Percentiles rank a stretch among this genome's conserved stretches.
These are phyloP conservation scores for Gasterosteus nipponicus DNA, from an alignment of 2,113 vertebrate genomes.

Conservation along the genomic window DNA sequence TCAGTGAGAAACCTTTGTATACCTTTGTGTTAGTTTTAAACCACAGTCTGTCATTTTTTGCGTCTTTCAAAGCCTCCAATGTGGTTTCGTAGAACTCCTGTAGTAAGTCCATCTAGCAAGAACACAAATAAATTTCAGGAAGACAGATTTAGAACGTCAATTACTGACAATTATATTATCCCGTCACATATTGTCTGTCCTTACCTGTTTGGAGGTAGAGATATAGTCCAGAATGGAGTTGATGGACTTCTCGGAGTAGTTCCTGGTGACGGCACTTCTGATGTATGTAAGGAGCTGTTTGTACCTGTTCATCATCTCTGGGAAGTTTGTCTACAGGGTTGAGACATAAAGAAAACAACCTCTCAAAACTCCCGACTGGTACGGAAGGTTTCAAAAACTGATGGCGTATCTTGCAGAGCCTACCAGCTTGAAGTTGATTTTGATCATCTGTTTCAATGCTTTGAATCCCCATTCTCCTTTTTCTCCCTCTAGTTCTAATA, in stretches of 20 bases:
- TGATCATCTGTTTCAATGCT: constrained; percentile 99
- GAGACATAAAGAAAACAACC: not conserved
- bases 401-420: constrained; percentile 13
- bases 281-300: constrained; percentile 99
- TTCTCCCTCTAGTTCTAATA: constrained; percentile 98
- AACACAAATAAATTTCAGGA: constrained; percentile 51
- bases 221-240: constrained; percentile 99
- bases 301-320: constrained; percentile 99
- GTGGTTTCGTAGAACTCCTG: constrained; percentile 99
- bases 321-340: constrained; percentile 91
- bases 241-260: constrained; percentile 99
- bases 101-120: constrained; percentile 94
- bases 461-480: constrained; percentile 99
- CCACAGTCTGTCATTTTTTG: constrained; percentile 98
- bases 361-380: not conserved
- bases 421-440: constrained; percentile 99
- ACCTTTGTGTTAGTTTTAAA: constrained; percentile 99
- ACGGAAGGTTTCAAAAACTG: not conserved
- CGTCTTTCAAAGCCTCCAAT: constrained; percentile 96
- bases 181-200: constrained; percentile 26
- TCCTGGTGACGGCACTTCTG: constrained; percentile 96
- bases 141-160: constrained; percentile 1
- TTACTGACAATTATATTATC: not conserved
- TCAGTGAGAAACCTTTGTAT: constrained; percentile 46
- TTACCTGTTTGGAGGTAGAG: constrained; percentile 99